Conservation (phyloP, 2,113 vertebrate genomes). For the Puffinus mauretanicus region DNA sequence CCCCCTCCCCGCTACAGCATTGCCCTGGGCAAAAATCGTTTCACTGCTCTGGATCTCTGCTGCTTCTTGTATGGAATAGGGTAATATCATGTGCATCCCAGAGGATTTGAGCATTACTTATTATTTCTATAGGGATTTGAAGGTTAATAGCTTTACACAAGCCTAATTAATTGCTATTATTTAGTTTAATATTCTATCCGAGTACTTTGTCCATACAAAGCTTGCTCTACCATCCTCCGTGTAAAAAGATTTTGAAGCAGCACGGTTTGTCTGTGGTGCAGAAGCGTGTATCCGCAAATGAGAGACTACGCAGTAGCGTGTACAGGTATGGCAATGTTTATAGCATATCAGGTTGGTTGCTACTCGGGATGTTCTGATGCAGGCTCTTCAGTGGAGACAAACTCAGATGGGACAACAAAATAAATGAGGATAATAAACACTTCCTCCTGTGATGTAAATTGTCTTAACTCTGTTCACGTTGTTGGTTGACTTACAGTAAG, state of each 20-base stretch:
- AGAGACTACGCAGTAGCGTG: fast-evolving
- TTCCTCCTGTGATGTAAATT: neutral
- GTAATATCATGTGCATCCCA: neutral
- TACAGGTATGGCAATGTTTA: fast-evolving
- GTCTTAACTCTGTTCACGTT: fast-evolving
- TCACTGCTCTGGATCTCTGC: neutral
- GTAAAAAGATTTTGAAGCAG: neutral
- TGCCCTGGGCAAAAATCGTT: neutral
- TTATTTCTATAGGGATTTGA: slow-evolving; percentile 43
- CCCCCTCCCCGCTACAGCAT: neutral
- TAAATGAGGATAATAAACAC: neutral
- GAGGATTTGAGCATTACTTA: neutral
- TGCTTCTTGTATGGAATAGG: neutral
- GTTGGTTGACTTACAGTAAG: neutral
- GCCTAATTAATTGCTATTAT: slow-evolving; percentile 62
- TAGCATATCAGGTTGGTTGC: fast-evolving
- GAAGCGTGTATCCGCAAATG: fast-evolving
- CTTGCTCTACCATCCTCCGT: neutral
- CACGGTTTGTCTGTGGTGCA: fast-evolving
- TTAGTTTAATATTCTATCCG: slow-evolving; percentile 35
- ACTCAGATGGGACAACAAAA: neutral
- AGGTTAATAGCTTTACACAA: slow-evolving; percentile 65
- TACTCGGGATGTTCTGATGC: fast-evolving
- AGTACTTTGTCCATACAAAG: neutral
- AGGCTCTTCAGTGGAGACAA: neutral